Evolutionary conservation across 2,797 vertebrate species (phyloP), one percentile per base, ranked within the genome.

Genomic region (Melanogrammus aeglefinus): DNA sequence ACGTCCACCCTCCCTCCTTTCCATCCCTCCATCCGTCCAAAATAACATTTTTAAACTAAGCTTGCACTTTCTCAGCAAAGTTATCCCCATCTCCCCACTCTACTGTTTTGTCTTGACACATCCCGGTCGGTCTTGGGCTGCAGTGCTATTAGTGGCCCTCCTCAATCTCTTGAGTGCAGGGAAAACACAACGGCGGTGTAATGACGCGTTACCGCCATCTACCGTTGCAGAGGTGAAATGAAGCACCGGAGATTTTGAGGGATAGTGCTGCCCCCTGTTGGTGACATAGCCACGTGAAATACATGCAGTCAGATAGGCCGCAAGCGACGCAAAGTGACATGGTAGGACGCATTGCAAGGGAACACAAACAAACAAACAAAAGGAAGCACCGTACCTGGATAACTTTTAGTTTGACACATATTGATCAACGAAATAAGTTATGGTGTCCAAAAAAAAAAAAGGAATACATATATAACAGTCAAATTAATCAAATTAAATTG

Each of bases 171-270:
- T 81, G 3, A 76, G 66, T 73, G 80, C 76, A 51, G 77, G 33
- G 73, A 79, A 86, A 87, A 86, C 83, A 87, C 75, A 81, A 57
- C 73, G 57, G 41, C 75, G 80, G 35, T 79, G 63, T 24, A 13
- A 27, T 75, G 47, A 79, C 89, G 86, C 85, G 78, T 57, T 89
- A 85, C 88, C 88, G 89, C 90, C 88, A 71, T 84, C 89, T 41
- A 27, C 73, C 71, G 86, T 36, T 21, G 12, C 78, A 78, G 73
- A n/a, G 38, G 14, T 27, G 39, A 63, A n/a, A 69, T 39, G 4
- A 72, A 14, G 31, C 21, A 27, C 10, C 63, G n/a, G 63, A 24
- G 63, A 27, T 13, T 12, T 8, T 2, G 21, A 69, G 63, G 2
- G 63, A 2, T 12, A 69, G 10, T 9, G 63, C 63, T 69, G 63